Evolutionary conservation across 2,888 invertebrate species (phyloP).

Genomic region (Stictocephala bisonia): DNA sequence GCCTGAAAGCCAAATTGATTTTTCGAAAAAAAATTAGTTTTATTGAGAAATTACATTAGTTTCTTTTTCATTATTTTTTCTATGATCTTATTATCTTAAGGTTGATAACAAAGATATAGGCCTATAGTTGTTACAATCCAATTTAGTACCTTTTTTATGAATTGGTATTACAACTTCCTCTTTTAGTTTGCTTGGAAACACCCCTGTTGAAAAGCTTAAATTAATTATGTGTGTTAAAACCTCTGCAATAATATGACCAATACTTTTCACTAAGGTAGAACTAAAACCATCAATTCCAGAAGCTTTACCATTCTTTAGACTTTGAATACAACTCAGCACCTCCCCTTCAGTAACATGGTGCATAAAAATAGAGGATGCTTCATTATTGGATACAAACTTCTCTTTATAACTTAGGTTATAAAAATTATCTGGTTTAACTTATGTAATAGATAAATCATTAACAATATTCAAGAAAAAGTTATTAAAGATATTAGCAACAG

Average conservation of each 20-base stretch:
- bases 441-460: neutral
- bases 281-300: neutral
- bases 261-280: neutral
- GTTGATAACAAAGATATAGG: constrained; percentile 23
- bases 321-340: too few species aligned
- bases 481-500: constrained; percentile 13
- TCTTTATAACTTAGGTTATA: neutral
- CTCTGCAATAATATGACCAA: neutral
- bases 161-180: constrained; percentile 15
- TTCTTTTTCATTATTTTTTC: constrained; percentile 15
- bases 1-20: constrained; percentile 17
- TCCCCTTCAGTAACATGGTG: too few species aligned
- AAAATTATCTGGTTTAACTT: neutral
- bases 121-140: neutral
- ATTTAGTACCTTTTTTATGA: constrained; percentile 1
- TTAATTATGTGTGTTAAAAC: constrained; percentile 8
- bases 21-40: constrained; percentile 14
- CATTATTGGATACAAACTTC: neutral
- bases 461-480: neutral
- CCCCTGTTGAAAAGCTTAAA: constrained; percentile 9
- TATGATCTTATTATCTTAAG: neutral
- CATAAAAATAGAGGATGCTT: neutral
- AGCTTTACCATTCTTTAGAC: constrained; percentile 7
- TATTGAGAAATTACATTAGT: neutral
- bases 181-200: constrained; percentile 11